Base-by-base conservation (phyloP, 2,797 vertebrate species). In the Naso thynnoides region DNA sequence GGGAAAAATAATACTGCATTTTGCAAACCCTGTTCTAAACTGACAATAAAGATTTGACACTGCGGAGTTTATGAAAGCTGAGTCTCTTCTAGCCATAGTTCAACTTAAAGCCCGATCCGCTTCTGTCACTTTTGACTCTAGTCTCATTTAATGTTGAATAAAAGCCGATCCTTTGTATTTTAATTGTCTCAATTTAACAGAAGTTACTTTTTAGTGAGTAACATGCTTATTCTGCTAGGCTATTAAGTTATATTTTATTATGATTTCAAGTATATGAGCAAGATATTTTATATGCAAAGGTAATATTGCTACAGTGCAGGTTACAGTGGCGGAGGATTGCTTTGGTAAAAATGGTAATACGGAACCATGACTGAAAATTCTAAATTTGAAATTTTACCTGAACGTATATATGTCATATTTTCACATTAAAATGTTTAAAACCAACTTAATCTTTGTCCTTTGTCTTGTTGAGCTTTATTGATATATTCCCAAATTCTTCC, bases 1-100 rank as follows among this genome's bases (percentile, higher is more conserved):
- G 19, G 41, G 55, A 48, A 56, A 64, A 71, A 66, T 57, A 31
- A 14, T 4, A 13, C 16, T 42, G 29, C 2, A 11, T 5, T 64
- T 27, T 50, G 21, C 18, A 63, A 48, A 66, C 24, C 1, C 10
- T 63, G 19, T 1, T 38, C 39, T 24, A 75, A 79, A 70, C 71
- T 48, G 45, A 14, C 47, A 47, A 23, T 21, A 23, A 64, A 36
- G 23, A 62, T 48, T 47, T 27, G 2, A 23, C 16, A 13, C 41
- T 7, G 23, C 27, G 1, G 11, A 42, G 42, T 58, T 64, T 61
- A 49, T 74, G 42, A 27, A 8, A 27, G 21, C 18, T 50, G 8
- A 70, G 26, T 44, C 8, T 48, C 39, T 45, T 6, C 55, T 29
- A 39, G 54, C 47, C 31, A 31, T 29, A 57, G 41, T 48, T 54